phyloP scores from a whole-genome alignment of 1,140 invertebrate species.

The Metaphire vulgaris region DNA sequence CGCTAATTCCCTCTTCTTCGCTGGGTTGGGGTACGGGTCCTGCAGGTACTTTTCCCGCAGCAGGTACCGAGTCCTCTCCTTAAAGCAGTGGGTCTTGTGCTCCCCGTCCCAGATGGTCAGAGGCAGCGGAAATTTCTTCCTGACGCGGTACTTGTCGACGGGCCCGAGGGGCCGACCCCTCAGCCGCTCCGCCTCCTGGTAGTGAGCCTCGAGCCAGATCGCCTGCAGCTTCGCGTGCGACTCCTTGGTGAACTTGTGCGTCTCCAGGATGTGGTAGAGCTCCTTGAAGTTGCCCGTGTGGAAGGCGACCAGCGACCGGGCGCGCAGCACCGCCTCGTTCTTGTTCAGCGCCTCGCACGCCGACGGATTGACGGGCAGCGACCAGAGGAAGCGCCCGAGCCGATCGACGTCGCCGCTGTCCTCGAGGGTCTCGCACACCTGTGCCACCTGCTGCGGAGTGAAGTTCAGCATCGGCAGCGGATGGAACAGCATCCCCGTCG shows the following conservation, averaged over 20 bases:
- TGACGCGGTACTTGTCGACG: no score
- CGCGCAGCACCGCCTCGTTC: conserved; percentile 88
- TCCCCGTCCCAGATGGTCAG: conserved; percentile 99
- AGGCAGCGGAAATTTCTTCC: conserved; percentile 97
- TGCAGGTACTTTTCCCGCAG: conserved; percentile 96
- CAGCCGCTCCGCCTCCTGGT: conserved; percentile 93
- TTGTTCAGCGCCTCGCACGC: conserved; percentile 86
- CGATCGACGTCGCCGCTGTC: conserved; percentile 94
- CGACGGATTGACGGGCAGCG: conserved; percentile 61
- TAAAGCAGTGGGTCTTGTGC: no score
- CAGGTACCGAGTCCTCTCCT: conserved; percentile 89
- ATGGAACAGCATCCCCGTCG: no score
- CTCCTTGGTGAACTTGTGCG: conserved; percentile 91
- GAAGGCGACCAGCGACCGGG: conserved; percentile 92
- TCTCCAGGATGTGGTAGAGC: conserved; percentile 91
- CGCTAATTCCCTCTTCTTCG: conserved; percentile 95
- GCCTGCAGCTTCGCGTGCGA: conserved; percentile 91
- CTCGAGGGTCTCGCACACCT: conserved; percentile 95
- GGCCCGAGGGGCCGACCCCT: conserved; percentile 87
- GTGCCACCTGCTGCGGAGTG: conserved; percentile 70
- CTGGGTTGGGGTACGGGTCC: conserved; percentile 98
- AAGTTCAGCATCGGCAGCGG: conserved; percentile 22
- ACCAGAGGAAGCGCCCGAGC: conserved; percentile 91
- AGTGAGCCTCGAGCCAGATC: conserved; percentile 96
- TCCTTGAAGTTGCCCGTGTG: conserved; percentile 89